Percentiles rank a stretch among this genome's conserved stretches.
phyloP scores from a whole-genome alignment of 2,113 vertebrate species.

The Engystomops pustulosus region DNA sequence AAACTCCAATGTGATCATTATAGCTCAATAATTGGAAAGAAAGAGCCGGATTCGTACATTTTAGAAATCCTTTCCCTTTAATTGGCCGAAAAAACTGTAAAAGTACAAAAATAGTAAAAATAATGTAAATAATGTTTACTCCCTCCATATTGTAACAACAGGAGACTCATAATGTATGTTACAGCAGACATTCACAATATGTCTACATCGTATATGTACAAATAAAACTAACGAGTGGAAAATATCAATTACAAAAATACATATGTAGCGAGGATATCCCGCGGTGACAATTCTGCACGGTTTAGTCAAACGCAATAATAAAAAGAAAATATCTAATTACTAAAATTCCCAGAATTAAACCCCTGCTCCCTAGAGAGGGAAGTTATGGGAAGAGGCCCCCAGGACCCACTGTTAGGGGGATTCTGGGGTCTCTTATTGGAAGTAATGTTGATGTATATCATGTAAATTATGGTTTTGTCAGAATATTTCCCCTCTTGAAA shows the following conservation, averaged over 20 bases:
- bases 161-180: background rate
- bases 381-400: too few species aligned
- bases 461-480: too few species aligned
- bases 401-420: too few species aligned
- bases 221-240: background rate
- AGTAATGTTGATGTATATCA: too few species aligned
- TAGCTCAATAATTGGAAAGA: too few species aligned
- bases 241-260: slow-evolving; percentile 15
- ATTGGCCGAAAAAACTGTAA: background rate
- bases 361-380: too few species aligned
- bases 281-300: background rate
- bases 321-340: background rate
- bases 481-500: too few species aligned
- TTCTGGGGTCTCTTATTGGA: too few species aligned
- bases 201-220: background rate
- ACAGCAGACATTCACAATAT: background rate
- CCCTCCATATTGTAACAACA: background rate
- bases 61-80: slow-evolving; percentile 3
- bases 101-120: background rate
- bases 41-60: too few species aligned
- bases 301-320: background rate
- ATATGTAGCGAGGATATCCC: background rate
- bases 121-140: background rate
- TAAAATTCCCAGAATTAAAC: background rate
- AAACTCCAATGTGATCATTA: too few species aligned